Evolutionary conservation across 1,140 invertebrate species (phyloP).

Genomic region (Marisa cornuarietis): DNA sequence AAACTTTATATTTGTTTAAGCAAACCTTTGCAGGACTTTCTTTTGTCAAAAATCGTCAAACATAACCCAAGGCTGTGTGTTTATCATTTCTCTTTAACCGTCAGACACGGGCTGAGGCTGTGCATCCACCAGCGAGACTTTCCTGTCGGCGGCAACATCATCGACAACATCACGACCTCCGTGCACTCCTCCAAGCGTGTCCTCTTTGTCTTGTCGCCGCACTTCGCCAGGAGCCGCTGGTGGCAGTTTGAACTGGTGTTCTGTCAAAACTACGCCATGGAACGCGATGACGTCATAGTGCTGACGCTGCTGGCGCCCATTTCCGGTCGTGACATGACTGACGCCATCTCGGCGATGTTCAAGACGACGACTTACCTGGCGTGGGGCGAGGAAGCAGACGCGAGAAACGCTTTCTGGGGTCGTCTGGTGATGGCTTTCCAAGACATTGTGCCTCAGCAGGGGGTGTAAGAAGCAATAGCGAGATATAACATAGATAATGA

Average conservation of each 20-base stretch:
- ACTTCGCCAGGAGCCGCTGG: slow-evolving; percentile 46
- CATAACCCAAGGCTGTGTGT: too few species aligned
- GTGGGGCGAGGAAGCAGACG: slow-evolving; percentile 14
- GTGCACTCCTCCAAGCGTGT: slow-evolving; percentile 40
- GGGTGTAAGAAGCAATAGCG: too few species aligned
- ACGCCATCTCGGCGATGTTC: slow-evolving; percentile 14
- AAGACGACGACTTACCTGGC: slow-evolving; percentile 24
- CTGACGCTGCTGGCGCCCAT: slow-evolving; percentile 29
- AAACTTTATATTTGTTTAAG: too few species aligned
- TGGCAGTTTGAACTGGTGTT: slow-evolving; percentile 65
- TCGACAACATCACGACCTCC: slow-evolving; percentile 43
- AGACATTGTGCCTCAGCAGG: background rate
- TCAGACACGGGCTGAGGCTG: background rate
- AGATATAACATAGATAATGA: too few species aligned
- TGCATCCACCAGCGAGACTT: slow-evolving; percentile 53
- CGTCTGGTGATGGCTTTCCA: slow-evolving; percentile 1
- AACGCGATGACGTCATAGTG: slow-evolving; percentile 22
- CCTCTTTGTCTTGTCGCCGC: slow-evolving; percentile 41
- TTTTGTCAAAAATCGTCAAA: too few species aligned
- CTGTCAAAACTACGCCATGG: slow-evolving; percentile 28
- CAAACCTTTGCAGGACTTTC: too few species aligned
- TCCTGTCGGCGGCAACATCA: slow-evolving; percentile 37
- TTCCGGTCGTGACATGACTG: slow-evolving; percentile 15
- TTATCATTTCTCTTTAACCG: too few species aligned
- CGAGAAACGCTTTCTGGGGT: slow-evolving; percentile 4